A percentile compares a stretch with the other conserved stretches of the same genome.
Conservation (phyloP, 2,113 vertebrate genomes). For the Phaethornis superciliosus region DNA sequence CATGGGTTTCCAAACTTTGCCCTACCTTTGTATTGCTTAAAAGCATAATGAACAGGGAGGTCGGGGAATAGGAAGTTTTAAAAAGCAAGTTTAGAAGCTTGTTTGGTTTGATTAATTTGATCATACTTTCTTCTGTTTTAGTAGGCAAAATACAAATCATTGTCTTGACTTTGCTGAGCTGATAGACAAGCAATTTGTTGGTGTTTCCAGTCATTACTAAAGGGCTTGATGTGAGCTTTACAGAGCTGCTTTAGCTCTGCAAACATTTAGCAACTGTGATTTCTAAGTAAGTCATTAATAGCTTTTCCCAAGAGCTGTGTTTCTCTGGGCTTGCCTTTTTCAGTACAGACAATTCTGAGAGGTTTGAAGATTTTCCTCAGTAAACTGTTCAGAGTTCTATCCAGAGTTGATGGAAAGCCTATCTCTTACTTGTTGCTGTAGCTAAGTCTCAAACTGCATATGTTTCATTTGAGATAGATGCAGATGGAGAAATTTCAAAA, state of each 20-base stretch:
- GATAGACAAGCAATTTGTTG: background rate
- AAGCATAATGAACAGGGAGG: background rate
- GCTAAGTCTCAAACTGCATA: background rate
- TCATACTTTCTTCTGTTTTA: background rate
- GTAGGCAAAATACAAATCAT: background rate
- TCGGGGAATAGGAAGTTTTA: background rate
- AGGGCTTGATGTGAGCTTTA: background rate
- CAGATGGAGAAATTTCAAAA: conserved; percentile 2
- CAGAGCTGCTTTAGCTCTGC: background rate
- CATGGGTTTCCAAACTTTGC: background rate
- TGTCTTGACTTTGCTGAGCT: conserved; percentile 2
- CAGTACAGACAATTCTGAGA: background rate
- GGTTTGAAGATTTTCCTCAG: background rate
- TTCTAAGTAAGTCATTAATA: background rate
- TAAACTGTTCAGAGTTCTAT: background rate
- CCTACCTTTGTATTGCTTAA: background rate
- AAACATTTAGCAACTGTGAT: background rate
- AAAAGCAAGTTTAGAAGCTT: background rate
- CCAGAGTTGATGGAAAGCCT: background rate
- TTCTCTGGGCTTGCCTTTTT: background rate
- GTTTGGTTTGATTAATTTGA: background rate
- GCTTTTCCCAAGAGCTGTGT: background rate
- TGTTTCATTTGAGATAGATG: background rate
- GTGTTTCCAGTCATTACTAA: background rate
- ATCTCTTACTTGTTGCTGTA: background rate